These are phyloP conservation scores for Panulirus ornatus DNA, from an alignment of 1,140 invertebrate genomes.

Conservation along the genomic window DNA sequence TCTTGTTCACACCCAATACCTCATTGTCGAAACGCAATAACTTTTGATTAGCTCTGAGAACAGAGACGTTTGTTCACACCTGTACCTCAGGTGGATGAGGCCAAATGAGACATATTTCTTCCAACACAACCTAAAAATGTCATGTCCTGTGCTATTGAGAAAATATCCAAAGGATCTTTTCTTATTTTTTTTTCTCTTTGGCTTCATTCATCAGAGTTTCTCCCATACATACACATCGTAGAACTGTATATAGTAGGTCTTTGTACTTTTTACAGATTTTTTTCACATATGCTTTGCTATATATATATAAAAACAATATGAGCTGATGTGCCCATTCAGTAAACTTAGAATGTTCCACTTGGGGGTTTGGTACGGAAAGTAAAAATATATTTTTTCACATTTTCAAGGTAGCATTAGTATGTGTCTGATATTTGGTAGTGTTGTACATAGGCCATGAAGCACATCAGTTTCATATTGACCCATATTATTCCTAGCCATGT, in stretches of 20 bases:
- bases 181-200: not conserved
- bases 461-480: conserved; percentile 7
- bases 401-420: conserved; percentile 35
- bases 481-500: conserved; percentile 6
- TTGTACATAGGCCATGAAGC: not conserved
- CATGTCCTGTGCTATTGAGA: not conserved
- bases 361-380: not conserved
- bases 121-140: not conserved
- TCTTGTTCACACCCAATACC: not conserved
- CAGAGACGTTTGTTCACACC: not conserved
- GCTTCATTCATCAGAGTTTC: not conserved
- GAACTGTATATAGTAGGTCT: not conserved
- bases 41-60: not conserved
- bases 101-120: not conserved
- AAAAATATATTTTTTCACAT: conserved; percentile 24
- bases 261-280: conserved; percentile 24
- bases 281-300: conserved; percentile 23
- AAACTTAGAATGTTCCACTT: too few relatives aligned
- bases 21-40: not conserved
- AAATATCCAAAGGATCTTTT: not conserved
- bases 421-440: conserved; percentile 1
- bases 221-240: not conserved
- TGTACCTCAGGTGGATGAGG: not conserved
- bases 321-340: conserved; percentile 11
- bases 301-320: conserved; percentile 17